Conservation (phyloP, 2,113 vertebrate genomes). For the Dipodomys spectabilis region DNA sequence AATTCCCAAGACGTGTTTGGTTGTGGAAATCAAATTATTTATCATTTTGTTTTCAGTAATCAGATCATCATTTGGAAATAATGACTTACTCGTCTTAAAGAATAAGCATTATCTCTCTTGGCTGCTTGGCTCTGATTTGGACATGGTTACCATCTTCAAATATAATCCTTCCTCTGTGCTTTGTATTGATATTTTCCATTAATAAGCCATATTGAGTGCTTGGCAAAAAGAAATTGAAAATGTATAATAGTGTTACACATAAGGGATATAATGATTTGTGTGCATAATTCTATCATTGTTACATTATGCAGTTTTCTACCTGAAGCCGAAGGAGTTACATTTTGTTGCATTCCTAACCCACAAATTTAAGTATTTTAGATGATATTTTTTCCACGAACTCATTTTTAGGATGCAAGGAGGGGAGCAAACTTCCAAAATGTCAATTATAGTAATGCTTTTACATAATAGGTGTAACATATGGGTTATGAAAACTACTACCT, state of each 20-base stretch:
- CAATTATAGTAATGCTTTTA: constrained; percentile 52
- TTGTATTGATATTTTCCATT: not conserved
- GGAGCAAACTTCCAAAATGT: not conserved
- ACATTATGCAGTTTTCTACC: not conserved
- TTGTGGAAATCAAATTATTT: not conserved
- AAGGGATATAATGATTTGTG: not conserved
- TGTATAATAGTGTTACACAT: not conserved
- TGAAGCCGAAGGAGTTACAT: not conserved
- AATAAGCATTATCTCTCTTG: not conserved
- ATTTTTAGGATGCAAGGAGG: constrained; percentile 17
- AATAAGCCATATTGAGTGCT: not conserved
- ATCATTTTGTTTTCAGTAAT: not conserved
- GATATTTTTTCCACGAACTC: not conserved
- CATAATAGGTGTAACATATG: not conserved
- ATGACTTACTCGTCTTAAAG: not conserved
- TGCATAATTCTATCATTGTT: not conserved
- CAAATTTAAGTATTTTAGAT: constrained; percentile 35
- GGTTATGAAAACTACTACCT: not conserved
- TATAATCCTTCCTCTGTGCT: not conserved
- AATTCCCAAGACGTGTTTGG: not conserved
- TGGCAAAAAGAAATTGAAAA: not conserved
- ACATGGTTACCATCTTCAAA: not conserved
- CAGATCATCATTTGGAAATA: not conserved
- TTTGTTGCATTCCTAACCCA: not conserved
- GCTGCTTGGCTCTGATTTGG: not conserved